Base-by-base conservation (phyloP, 2,113 vertebrate species). In the Tetrao urogallus region DNA sequence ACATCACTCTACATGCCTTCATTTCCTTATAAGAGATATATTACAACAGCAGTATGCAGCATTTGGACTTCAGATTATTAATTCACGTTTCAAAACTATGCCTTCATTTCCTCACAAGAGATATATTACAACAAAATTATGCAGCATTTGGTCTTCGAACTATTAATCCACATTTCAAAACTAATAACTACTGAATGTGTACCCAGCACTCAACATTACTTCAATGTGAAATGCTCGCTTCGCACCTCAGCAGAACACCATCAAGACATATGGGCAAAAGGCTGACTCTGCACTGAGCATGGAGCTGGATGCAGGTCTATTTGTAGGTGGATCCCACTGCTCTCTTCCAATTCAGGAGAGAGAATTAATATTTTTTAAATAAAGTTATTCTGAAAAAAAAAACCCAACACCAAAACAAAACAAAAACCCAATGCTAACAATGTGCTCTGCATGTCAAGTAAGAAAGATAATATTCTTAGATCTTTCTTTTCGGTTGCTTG, bases 1-100 rank as follows among this genome's bases (percentile, higher is more conserved):
- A 63, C 78, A 89, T 32, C 81, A 76, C 18, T 87, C 92, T 11
- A 91, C 63, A 76, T 78, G 63, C 43, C 71, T 92, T 92, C 52
- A 69, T 82, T 92, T 93, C 82, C 84, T 89, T 79, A 22, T 12
- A 60, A 78, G 52, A 84, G 34, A 82, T 54, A 47, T 30, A 52
- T 85, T 65, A 82, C 28, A 72, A 69, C 25, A 89, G 66, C 81
- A 72, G 13, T 18, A 72, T 36, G 25, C 43, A 75, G 54, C 4
- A 1, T 75, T 92, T 84, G 28, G 43, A 64, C 2, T 67, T 45
- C 30, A 30, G 36, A 67, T 17, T 82, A 91, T 72, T 36, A 57
- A 93, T 67, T 67, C 69, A 45, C 21, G 27, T 60, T 60, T 75
- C 56, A 36, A 60, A 75, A 75, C 12, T n/a, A 60, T 64, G 25